phyloP scores from a whole-genome alignment of 2,888 invertebrate species.

The Trissolcus brochymenae region DNA sequence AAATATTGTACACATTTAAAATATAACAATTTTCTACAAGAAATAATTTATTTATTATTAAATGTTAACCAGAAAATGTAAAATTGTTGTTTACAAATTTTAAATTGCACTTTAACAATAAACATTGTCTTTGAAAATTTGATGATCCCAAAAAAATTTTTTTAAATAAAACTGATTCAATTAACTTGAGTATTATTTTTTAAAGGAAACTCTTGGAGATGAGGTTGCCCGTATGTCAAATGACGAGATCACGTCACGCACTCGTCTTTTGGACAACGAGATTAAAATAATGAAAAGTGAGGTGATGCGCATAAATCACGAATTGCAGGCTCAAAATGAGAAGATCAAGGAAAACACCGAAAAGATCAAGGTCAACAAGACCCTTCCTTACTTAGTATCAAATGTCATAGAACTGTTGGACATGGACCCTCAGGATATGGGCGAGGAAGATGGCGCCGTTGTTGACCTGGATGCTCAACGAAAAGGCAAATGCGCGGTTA shows the following conservation, averaged over 20 bases:
- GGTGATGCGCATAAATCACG: conserved; percentile 98
- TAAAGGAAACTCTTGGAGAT: conserved; percentile 87
- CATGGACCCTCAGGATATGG: conserved; percentile 96
- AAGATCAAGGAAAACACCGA: conserved; percentile 99
- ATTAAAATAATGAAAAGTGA: conserved; percentile 99
- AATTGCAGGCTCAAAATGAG: conserved; percentile 96
- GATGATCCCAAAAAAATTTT: neutral
- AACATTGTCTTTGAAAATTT: neutral
- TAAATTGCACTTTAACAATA: neutral
- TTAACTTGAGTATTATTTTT: neutral
- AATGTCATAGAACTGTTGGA: conserved; percentile 99
- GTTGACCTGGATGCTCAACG: conserved; percentile 98
- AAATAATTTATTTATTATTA: neutral
- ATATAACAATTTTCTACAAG: neutral
- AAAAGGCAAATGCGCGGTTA: conserved; percentile 99
- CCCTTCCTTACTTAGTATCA: conserved; percentile 97
- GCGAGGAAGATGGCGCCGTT: conserved; percentile 98
- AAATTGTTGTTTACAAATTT: conserved; percentile 1
- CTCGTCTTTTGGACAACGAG: conserved; percentile 98
- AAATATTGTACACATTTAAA: neutral
- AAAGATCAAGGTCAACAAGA: conserved; percentile 99
- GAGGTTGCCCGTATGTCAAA: conserved; percentile 96
- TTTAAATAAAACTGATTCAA: neutral
- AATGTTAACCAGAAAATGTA: neutral
- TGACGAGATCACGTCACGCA: conserved; percentile 95